These are phyloP conservation scores for Caradrina kadenii DNA, from an alignment of 2,888 invertebrate genomes.

Conservation along the genomic window DNA sequence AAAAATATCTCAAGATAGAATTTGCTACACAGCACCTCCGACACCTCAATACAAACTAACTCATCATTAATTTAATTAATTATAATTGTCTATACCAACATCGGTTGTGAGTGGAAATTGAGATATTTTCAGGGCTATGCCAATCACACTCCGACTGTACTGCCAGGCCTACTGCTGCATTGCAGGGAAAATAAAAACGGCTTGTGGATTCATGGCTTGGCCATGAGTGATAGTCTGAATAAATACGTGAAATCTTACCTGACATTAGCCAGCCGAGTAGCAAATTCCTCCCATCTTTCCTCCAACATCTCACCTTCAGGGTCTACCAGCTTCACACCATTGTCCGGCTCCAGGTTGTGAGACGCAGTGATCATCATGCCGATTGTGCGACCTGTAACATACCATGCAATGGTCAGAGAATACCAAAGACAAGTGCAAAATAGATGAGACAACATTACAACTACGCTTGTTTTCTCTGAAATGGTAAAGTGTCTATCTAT, in stretches of 20 bases:
- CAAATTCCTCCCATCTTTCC: constrained; percentile 96
- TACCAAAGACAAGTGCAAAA: background rate
- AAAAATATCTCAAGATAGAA: too few species aligned
- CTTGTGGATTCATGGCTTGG: too few species aligned
- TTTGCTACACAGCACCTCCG: too few species aligned
- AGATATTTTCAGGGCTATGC: too few species aligned
- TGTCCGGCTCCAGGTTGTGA: constrained; percentile 98
- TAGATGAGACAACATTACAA: background rate
- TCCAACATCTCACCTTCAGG: constrained; percentile 99
- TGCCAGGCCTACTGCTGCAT: too few species aligned
- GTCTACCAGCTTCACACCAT: constrained; percentile 99
- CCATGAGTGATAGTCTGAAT: too few species aligned
- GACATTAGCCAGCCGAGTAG: constrained; percentile 96
- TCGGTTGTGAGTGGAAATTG: too few species aligned
- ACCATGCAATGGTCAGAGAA: background rate
- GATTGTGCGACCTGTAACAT: constrained; percentile 92
- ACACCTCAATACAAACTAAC: too few species aligned
- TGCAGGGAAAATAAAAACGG: too few species aligned
- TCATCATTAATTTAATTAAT: too few species aligned
- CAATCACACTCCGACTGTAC: too few species aligned
- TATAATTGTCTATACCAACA: too few species aligned
- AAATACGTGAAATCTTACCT: constrained; percentile 80
- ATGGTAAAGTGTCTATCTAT: background rate
- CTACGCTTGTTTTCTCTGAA: background rate
- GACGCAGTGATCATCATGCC: constrained; percentile 99